Percentiles rank a stretch among this genome's conserved stretches.
phyloP scores from a whole-genome alignment of 23 tunicate species.

The Trididemnum miniatum region DNA sequence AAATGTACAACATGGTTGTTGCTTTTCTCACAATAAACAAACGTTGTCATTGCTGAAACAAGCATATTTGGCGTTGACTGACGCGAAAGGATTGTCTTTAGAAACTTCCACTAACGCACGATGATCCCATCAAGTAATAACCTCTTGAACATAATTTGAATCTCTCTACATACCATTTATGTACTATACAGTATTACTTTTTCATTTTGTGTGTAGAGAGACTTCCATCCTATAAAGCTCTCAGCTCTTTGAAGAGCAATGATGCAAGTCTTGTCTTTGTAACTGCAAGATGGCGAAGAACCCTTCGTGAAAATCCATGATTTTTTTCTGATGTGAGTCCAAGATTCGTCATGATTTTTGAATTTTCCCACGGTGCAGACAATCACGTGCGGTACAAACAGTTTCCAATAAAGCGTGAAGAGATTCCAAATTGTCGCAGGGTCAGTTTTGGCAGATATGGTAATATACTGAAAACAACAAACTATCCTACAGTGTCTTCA shows the following conservation, averaged over 20 bases:
- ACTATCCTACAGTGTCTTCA: no score
- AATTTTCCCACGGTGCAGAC: constrained; percentile 16
- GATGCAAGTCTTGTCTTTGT: neutral
- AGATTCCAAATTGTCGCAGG: constrained; percentile 30
- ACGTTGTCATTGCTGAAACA: no score
- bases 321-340: neutral
- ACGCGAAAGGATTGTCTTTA: no score
- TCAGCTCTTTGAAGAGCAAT: constrained; percentile 20
- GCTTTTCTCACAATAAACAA: no score
- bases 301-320: constrained; percentile 44
- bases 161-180: no score
- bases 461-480: constrained; percentile 25
- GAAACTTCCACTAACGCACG: no score
- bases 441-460: constrained; percentile 8
- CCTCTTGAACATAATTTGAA: no score
- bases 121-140: no score
- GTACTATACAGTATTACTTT: no score
- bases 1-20: no score
- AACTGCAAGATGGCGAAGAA: constrained; percentile 14
- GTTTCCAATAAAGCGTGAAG: constrained; percentile 22
- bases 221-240: constrained; percentile 11
- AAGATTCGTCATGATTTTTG: neutral
- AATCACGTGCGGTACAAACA: constrained; percentile 23
- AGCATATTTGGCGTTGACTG: no score
- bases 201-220: constrained; percentile 10